Evolutionary conservation across 2,113 vertebrate genomes (phyloP).

Genomic region (Scolopax mira): DNA sequence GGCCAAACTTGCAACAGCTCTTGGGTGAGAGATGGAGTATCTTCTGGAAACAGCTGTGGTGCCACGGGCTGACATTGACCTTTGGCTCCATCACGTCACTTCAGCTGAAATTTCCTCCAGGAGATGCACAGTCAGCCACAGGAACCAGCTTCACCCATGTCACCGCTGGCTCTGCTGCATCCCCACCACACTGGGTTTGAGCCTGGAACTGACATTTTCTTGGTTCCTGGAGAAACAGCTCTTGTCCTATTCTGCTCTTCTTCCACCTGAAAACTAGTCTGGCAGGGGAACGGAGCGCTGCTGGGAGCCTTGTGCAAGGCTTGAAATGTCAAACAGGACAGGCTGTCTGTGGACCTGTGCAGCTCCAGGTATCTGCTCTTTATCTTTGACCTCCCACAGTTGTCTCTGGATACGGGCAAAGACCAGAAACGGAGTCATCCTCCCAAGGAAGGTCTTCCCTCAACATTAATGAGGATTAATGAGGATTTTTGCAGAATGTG

Average conservation of each 20-base stretch:
- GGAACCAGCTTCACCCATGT: background rate
- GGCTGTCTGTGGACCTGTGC: fast-evolving
- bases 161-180: background rate
- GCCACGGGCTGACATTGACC: background rate
- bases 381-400: background rate
- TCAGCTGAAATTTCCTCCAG: background rate
- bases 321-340: background rate
- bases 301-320: background rate
- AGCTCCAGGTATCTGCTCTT: background rate
- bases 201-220: background rate
- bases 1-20: background rate
- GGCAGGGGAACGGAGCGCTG: background rate
- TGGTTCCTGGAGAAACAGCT: background rate
- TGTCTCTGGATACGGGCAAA: background rate
- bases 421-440: background rate
- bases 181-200: background rate
- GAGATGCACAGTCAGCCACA: background rate
- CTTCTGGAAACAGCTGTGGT: background rate
- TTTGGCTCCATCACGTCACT: fast-evolving
- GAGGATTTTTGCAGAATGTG: slow-evolving; percentile 9
- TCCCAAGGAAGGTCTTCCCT: background rate
- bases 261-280: background rate
- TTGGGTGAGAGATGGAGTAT: background rate
- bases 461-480: background rate
- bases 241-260: background rate